phyloP scores from a whole-genome alignment of 23 tunicate species.

The Ciona savignyi region DNA sequence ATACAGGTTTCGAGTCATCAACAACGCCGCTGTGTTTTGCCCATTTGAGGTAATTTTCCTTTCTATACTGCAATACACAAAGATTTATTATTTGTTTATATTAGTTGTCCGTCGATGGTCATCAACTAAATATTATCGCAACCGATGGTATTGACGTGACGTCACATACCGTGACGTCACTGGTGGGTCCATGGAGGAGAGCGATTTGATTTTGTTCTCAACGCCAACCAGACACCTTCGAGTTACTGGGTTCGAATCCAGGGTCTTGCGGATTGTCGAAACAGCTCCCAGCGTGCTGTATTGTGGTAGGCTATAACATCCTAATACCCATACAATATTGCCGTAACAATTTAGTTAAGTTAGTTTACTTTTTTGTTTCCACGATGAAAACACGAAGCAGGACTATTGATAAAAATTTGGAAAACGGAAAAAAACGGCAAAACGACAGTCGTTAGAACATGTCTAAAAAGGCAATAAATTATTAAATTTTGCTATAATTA shows the following conservation, averaged over 20 bases:
- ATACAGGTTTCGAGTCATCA: constrained; percentile 79
- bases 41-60: constrained; percentile 58
- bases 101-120: constrained; percentile 50
- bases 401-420: no score
- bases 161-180: constrained; percentile 44
- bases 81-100: background rate
- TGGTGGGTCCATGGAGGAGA: constrained; percentile 83
- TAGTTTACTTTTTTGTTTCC: no score
- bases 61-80: background rate
- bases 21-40: constrained; percentile 79
- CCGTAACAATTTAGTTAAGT: background rate
- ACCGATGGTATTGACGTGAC: constrained; percentile 78
- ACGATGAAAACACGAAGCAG: no score
- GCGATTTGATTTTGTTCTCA: constrained; percentile 60
- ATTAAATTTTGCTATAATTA: no score
- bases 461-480: no score
- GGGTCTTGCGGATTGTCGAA: constrained; percentile 86
- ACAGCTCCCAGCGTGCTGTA: constrained; percentile 63
- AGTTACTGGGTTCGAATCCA: constrained; percentile 64
- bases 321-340: background rate
- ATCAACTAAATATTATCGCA: constrained; percentile 48
- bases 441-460: no score
- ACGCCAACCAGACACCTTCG: constrained; percentile 35
- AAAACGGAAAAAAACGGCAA: no score
- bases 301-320: constrained; percentile 21